Percentiles rank a stretch among this genome's conserved stretches.
phyloP scores from a whole-genome alignment of 2,113 vertebrate genomes.

The Setophaga kirtlandii region DNA sequence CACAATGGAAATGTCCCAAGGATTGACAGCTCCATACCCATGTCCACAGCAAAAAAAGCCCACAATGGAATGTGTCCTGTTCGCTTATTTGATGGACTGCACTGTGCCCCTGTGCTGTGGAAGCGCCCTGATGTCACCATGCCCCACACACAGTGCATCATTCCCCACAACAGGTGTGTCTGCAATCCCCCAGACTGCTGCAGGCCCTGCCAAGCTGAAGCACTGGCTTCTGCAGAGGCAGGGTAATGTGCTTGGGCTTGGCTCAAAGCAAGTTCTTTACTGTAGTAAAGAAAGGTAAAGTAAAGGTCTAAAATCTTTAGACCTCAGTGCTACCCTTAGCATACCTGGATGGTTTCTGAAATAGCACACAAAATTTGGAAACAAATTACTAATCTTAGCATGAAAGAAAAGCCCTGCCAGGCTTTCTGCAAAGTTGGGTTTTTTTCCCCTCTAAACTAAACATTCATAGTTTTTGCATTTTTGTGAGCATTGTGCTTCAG shows the following conservation, averaged over 20 bases:
- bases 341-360: not conserved
- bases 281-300: not conserved
- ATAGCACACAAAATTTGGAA: not conserved
- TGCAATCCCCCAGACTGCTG: fast-evolving
- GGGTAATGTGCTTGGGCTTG: not conserved
- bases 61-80: conserved; percentile 29
- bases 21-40: conserved; percentile 50
- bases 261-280: not conserved
- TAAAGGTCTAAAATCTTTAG: too few relatives aligned
- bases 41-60: conserved; percentile 38
- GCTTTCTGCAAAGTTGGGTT: not conserved
- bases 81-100: not conserved
- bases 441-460: not conserved
- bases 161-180: not conserved
- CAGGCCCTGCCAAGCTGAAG: not conserved
- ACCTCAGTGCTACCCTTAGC: not conserved
- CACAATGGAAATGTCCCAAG: conserved; percentile 28
- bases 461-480: not conserved
- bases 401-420: not conserved
- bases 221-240: not conserved
- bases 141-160: fast-evolving
- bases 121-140: not conserved
- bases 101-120: not conserved
- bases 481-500: not conserved
- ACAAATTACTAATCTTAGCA: not conserved